A percentile compares a stretch with the other conserved stretches of the same genome.
phyloP scores from a whole-genome alignment of 2,888 invertebrate genomes.

The Drosophila phalerata region DNA sequence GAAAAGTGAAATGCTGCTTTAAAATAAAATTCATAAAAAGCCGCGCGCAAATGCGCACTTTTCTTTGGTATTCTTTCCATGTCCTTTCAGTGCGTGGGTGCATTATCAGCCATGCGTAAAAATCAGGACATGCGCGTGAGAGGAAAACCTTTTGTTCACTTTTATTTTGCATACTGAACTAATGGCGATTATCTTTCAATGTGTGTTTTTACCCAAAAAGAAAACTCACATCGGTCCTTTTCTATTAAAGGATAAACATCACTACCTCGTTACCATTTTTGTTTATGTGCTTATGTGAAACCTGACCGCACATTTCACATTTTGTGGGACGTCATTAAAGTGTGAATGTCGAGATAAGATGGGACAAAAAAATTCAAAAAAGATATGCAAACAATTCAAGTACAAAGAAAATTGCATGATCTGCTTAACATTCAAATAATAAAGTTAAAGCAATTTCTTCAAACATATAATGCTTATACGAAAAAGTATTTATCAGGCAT shows the following conservation, averaged over 20 bases:
- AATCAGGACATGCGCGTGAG: conserved; percentile 74
- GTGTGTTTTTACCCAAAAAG: conserved; percentile 17
- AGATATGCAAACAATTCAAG: neutral
- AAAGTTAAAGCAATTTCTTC: neutral
- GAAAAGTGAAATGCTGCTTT: conserved; percentile 59
- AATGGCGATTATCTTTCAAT: conserved; percentile 60
- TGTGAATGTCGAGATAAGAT: conserved; percentile 64
- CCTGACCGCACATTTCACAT: conserved; percentile 6
- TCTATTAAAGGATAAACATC: conserved; percentile 50
- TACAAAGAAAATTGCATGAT: neutral
- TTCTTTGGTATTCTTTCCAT: conserved; percentile 47
- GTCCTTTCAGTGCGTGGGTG: conserved; percentile 44
- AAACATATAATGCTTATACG: too few species aligned
- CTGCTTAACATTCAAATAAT: neutral
- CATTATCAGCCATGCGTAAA: conserved; percentile 76
- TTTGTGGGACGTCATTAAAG: conserved; percentile 58
- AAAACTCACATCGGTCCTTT: conserved; percentile 21
- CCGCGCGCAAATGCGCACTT: conserved; percentile 67
- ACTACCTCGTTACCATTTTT: conserved; percentile 6
- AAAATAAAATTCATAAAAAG: conserved; percentile 54
- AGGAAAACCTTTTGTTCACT: conserved; percentile 62
- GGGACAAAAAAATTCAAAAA: conserved; percentile 4
- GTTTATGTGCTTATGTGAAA: conserved; percentile 2
- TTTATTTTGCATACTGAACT: conserved; percentile 50
- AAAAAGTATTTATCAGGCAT: too few species aligned